Base-by-base conservation (phyloP, 2,113 vertebrate genomes). In the Enhydra lutris region DNA sequence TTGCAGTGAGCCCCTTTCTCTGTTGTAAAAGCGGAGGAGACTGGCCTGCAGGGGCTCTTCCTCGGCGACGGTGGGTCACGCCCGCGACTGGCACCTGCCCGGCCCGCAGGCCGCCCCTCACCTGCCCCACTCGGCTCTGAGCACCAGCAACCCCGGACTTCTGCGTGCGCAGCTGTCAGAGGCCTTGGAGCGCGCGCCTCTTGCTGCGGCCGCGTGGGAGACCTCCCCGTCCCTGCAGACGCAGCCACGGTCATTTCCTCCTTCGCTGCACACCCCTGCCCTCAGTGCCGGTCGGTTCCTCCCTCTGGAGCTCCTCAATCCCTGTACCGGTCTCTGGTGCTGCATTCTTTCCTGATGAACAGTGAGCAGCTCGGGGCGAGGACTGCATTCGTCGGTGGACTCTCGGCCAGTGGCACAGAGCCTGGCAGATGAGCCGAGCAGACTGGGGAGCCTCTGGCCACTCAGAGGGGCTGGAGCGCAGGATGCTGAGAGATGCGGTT, bases 11-110 rank as follows among this genome's bases (percentile, higher is more conserved):
- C 39, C 7, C 17, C 67, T 20, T 78, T 86, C 36, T 42, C 52
- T 89, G 23, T 29, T 23, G 20, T 73, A 85, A 89, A 83, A 63
- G 31, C 15, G 21, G 71, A 69, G 3, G 71, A 65, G 24, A 52
- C 73, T 17, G n/a, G 50, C 57, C 29, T 61, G 29, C 21, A 69
- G 7, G 50, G 69, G 17, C 20, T 34, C 82, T 11, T 14, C 13
- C 0, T 63, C 14, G 8, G 29, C 13, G 52, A 29, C 23, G 5
- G 45, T 2, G 7, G 24, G 42, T 36, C 1, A 5, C 5, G 26
- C 59, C n/a, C 3, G 0, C 9, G 21, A 29, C 2, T 0, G 52
- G 52, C 31, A 36, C 23, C 65, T 42, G 63, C n/a, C 23, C 2
- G 47, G 47, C 47, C 12, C 4, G 2, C 47, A 50, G 47, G 47